Base-by-base conservation (phyloP, 2,113 vertebrate genomes). In the Ailurus styani region DNA sequence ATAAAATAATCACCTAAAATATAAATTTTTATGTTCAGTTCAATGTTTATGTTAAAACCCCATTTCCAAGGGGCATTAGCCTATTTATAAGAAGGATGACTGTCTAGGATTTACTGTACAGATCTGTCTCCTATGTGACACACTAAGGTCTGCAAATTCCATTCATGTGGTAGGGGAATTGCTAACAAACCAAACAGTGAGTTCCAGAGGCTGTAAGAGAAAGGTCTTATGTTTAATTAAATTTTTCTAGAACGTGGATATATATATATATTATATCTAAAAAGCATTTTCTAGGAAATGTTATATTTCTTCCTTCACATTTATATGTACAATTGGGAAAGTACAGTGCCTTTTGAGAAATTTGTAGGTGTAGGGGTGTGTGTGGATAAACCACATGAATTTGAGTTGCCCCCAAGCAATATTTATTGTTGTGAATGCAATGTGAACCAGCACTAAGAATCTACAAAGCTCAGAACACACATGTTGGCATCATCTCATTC, bases 1-100 rank as follows among this genome's bases (percentile, higher is more conserved):
- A 50, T 81, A 82, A 95, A 77, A 82, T 75, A 95, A 90, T 83
- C 14, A 23, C 18, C 47, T 97, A 50, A 89, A 94, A 91, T 86
- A 89, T 83, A 89, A 86, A 97, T 54, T 81, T 91, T 45, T 37
- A 42, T 34, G 82, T 72, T 12, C 50, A 93, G 23, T 42, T 91
- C 14, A 72, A 60, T 68, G 82, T 86, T 96, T n/a, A 84, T 70
- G 60, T 47, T 87, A 90, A 95, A 87, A 87, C 4, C 23, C 23
- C 50, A 31, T 92, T 95, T 93, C 60, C 20, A 89, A 90, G 57
- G 68, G 29, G 42, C 31, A 85, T 55, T 85, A 72, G 83, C 87
- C 52, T 83, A 55, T 88, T 86, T 83, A 60, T 87, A 54, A 96
- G 29, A 87, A 85, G 57, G n/a, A 40, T 87, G 79, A 75, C 25